phyloP scores from a whole-genome alignment of 2,797 vertebrate species.

The Ctenopoma kingsleyae region DNA sequence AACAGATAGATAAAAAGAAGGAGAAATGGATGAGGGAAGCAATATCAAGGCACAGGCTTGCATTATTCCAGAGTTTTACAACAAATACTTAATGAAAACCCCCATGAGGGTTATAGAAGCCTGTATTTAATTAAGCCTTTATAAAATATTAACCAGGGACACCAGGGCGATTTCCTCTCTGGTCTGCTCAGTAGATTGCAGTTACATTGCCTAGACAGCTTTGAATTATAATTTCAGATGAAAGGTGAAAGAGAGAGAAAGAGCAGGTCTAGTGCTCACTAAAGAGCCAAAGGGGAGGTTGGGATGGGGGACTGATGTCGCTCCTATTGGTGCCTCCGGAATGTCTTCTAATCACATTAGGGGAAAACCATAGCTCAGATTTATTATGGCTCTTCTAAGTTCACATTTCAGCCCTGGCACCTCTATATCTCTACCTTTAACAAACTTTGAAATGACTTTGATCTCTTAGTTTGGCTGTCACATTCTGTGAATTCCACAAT shows the following conservation, averaged over 20 bases:
- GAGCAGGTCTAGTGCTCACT: conserved; percentile 56
- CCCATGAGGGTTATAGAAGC: conserved; percentile 82
- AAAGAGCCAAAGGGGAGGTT: conserved; percentile 76
- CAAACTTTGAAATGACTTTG: conserved; percentile 77
- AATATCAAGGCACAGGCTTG: conserved; percentile 77
- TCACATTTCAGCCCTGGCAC: conserved; percentile 66
- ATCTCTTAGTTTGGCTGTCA: conserved; percentile 75
- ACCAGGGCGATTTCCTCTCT: conserved; percentile 73
- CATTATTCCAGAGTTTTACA: conserved; percentile 84
- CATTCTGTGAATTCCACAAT: conserved; percentile 72
- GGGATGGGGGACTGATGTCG: conserved; percentile 63
- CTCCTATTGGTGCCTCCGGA: conserved; percentile 62
- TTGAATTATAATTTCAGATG: conserved; percentile 78
- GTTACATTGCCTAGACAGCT: conserved; percentile 65
- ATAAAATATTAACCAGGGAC: conserved; percentile 85
- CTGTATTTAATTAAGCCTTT: conserved; percentile 88
- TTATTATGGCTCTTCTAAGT: conserved; percentile 81
- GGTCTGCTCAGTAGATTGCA: conserved; percentile 76
- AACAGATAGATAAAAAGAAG: conserved; percentile 59
- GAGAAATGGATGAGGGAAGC: conserved; percentile 67
- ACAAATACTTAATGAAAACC: conserved; percentile 88
- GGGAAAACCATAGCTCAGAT: conserved; percentile 74
- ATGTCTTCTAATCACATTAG: conserved; percentile 82
- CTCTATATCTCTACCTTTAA: conserved; percentile 73
- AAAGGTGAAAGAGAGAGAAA: conserved; percentile 45